phyloP scores from a whole-genome alignment of 2,888 invertebrate genomes.

The Agrotis puta region DNA sequence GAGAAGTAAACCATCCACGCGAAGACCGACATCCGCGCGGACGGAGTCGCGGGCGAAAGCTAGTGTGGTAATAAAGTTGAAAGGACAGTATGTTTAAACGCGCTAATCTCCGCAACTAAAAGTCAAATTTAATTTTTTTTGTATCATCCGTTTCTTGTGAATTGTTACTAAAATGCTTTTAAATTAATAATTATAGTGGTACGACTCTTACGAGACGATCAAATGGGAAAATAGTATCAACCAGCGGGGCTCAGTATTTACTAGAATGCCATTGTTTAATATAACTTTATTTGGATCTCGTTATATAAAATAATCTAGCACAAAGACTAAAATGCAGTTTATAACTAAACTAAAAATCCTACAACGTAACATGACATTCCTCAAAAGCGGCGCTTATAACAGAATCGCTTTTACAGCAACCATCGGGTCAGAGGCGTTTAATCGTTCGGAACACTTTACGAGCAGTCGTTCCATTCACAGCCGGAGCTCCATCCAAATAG shows the following conservation, averaged over 20 bases:
- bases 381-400: slow-evolving; percentile 66
- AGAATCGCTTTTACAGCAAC: slow-evolving; percentile 69
- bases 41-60: too few relatives aligned
- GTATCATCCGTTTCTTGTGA: too few relatives aligned
- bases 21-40: too few relatives aligned
- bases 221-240: too few relatives aligned
- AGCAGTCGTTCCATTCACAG: slow-evolving; percentile 72
- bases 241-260: background rate
- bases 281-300: background rate
- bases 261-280: background rate
- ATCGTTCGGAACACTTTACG: slow-evolving; percentile 84
- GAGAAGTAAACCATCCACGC: too few relatives aligned
- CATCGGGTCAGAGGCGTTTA: slow-evolving; percentile 78
- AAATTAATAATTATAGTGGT: too few relatives aligned
- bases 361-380: slow-evolving; percentile 58
- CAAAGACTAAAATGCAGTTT: background rate
- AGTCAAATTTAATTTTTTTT: too few relatives aligned
- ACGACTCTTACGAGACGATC: too few relatives aligned
- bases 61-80: too few relatives aligned
- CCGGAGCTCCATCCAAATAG: slow-evolving; percentile 64
- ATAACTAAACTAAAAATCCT: slow-evolving; percentile 31
- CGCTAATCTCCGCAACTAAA: too few relatives aligned
- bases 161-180: too few relatives aligned
- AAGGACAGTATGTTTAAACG: too few relatives aligned
- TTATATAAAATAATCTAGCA: background rate